Evolutionary conservation across 2,888 invertebrate species (phyloP).

Genomic region (Argyresthia albistria): DNA sequence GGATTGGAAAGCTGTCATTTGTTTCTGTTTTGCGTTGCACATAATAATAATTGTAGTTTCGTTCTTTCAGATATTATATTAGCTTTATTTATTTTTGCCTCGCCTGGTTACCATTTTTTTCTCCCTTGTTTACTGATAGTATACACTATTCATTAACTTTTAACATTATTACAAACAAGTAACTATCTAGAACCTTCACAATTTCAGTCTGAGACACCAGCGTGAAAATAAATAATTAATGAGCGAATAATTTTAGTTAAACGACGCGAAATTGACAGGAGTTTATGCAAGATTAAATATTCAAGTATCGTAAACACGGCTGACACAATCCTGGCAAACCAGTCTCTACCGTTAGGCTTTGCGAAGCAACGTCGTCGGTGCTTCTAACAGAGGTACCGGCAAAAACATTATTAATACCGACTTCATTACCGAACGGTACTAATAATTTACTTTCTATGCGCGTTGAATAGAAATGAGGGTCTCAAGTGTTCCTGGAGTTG

Average conservation of each 20-base stretch:
- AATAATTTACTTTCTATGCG: background rate
- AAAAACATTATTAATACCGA: background rate
- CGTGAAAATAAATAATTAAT: background rate
- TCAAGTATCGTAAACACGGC: background rate
- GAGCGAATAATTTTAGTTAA: background rate
- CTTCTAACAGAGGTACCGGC: background rate
- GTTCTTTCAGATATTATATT: too few species aligned
- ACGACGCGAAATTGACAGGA: background rate
- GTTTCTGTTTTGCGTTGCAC: too few species aligned
- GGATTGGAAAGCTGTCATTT: too few species aligned
- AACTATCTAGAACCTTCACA: too few species aligned
- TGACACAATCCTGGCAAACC: background rate
- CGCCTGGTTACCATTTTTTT: too few species aligned
- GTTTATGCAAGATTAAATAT: background rate
- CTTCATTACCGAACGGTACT: background rate
- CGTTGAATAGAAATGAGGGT: background rate
- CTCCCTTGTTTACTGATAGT: too few species aligned
- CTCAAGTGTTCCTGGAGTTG: too few species aligned
- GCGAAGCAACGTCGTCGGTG: background rate
- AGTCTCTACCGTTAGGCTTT: slow-evolving; percentile 1
- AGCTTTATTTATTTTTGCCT: too few species aligned
- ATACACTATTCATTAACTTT: too few species aligned
- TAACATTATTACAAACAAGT: too few species aligned
- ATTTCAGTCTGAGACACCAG: too few species aligned
- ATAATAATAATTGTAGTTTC: too few species aligned